phyloP scores from a whole-genome alignment of 2,888 invertebrate species.

The Lochmaea crataegi region DNA sequence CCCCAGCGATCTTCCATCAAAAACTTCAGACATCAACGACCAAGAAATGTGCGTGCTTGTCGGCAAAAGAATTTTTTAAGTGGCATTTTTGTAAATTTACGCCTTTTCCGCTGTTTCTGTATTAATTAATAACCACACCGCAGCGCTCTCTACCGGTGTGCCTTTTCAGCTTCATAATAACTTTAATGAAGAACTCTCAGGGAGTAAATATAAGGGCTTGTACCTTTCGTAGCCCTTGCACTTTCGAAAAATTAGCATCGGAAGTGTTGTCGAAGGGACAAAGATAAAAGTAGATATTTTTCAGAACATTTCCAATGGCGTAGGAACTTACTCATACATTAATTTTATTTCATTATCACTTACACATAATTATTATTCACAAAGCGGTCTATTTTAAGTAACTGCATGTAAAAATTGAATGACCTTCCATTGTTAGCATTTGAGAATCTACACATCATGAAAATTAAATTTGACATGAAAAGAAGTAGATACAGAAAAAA shows the following conservation, averaged over 20 bases:
- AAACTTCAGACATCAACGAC: slow-evolving; percentile 19
- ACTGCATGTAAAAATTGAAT: too few species aligned
- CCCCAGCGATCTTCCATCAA: slow-evolving; percentile 17
- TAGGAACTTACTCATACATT: background rate
- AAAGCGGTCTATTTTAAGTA: too few species aligned
- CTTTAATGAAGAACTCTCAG: slow-evolving; percentile 55
- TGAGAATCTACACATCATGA: too few species aligned
- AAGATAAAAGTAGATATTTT: slow-evolving; percentile 28
- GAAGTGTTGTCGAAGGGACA: slow-evolving; percentile 47
- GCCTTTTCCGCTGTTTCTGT: slow-evolving; percentile 33
- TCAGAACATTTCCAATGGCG: slow-evolving; percentile 18
- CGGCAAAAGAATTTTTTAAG: slow-evolving; percentile 33
- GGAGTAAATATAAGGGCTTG: slow-evolving; percentile 44
- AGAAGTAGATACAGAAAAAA: too few species aligned
- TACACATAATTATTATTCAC: too few species aligned
- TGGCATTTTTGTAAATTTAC: slow-evolving; percentile 41
- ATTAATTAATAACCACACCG: slow-evolving; percentile 51
- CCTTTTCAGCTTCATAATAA: slow-evolving; percentile 52
- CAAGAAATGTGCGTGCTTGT: slow-evolving; percentile 26
- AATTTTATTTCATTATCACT: background rate
- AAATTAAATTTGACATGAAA: too few species aligned
- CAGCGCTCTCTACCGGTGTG: slow-evolving; percentile 12
- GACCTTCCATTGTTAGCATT: too few species aligned
- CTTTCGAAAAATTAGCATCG: slow-evolving; percentile 51
- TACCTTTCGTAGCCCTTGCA: slow-evolving; percentile 42